Evolutionary conservation across 2,113 vertebrate species (phyloP).

Genomic region (Blennius ocellaris): DNA sequence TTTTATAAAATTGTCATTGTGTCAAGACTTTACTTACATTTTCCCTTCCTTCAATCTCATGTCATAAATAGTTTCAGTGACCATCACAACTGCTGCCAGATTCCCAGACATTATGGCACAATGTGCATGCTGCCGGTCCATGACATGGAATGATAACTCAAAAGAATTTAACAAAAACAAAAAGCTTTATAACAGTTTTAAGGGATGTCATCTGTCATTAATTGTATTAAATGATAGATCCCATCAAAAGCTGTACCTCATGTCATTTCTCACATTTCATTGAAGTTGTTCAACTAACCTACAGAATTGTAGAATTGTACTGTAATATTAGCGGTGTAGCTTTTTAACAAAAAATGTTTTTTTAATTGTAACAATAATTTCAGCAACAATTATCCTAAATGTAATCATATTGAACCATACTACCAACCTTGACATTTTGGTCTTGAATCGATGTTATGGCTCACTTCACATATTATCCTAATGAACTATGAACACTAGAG

Average conservation of each 20-base stretch:
- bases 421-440: not conserved
- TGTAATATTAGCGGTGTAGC: too few species aligned
- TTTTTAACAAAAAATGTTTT: too few species aligned
- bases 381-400: not conserved
- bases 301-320: not conserved
- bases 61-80: slow-evolving; percentile 27
- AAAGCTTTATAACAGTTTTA: not conserved
- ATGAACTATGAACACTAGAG: not conserved
- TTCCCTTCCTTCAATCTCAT: slow-evolving; percentile 54
- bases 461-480: slow-evolving; percentile 7
- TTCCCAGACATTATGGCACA: slow-evolving; percentile 38
- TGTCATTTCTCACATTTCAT: slow-evolving; percentile 1
- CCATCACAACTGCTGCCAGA: slow-evolving; percentile 39
- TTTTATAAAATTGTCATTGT: not conserved
- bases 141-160: not conserved
- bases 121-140: not conserved
- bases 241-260: slow-evolving; percentile 1
- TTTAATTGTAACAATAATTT: not conserved
- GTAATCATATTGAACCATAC: not conserved
- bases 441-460: not conserved
- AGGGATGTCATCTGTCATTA: not conserved
- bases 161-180: not conserved
- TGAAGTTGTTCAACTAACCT: not conserved
- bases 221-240: not conserved
- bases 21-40: slow-evolving; percentile 30